phyloP scores from a whole-genome alignment of 2,888 invertebrate genomes.

The Nephrocerus scutellatus region DNA sequence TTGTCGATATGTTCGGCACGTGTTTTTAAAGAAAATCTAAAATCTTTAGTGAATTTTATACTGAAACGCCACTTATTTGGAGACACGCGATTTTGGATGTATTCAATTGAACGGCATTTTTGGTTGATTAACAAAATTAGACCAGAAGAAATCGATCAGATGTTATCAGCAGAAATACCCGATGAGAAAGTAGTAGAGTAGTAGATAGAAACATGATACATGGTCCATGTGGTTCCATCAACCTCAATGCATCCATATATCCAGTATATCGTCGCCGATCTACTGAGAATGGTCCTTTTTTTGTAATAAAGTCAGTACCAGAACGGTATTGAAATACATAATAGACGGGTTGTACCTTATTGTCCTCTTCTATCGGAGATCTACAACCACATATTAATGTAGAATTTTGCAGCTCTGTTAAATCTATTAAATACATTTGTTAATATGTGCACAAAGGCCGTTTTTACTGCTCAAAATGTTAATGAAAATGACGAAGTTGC shows the following conservation, averaged over 20 bases:
- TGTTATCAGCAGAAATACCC: too few species aligned
- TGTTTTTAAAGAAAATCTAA: too few species aligned
- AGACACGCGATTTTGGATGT: too few species aligned
- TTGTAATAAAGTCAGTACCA: slow-evolving; percentile 19
- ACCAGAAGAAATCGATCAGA: too few species aligned
- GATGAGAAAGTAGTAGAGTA: not conserved
- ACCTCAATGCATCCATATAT: too few species aligned
- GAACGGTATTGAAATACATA: slow-evolving; percentile 22
- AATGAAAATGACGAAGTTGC: slow-evolving; percentile 10
- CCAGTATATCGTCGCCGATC: slow-evolving; percentile 30
- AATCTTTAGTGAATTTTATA: too few species aligned
- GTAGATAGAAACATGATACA: slow-evolving; percentile 28
- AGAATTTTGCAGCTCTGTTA: slow-evolving; percentile 40
- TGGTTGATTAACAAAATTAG: too few species aligned
- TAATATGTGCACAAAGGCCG: slow-evolving; percentile 15
- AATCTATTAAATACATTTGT: slow-evolving; percentile 36
- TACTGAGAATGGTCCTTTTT: slow-evolving; percentile 23
- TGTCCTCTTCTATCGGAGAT: slow-evolving; percentile 26
- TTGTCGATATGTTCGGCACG: too few species aligned
- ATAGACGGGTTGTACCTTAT: slow-evolving; percentile 36
- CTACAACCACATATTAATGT: slow-evolving; percentile 39
- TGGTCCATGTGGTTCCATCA: slow-evolving; percentile 30
- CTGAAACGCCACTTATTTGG: too few species aligned
- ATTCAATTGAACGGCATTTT: too few species aligned
- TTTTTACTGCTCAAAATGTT: too few species aligned